A percentile compares a stretch with the other conserved stretches of the same genome.
Conservation (phyloP, 2,797 vertebrate genomes). For the Muraenolepis orangiensis region DNA sequence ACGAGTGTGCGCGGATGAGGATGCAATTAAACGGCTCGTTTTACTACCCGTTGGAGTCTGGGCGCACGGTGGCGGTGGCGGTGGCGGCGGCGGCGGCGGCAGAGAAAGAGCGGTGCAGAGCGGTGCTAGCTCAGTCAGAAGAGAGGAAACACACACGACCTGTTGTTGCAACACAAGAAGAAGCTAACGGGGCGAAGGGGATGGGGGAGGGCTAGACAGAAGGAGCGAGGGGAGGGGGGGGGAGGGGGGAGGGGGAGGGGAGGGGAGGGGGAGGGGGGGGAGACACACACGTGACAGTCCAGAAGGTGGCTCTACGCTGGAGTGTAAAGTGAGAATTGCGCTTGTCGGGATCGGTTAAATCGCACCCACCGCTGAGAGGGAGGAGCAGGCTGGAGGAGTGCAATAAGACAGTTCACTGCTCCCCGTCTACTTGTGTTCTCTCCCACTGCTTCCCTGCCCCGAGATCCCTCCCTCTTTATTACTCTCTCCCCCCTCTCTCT, state of each 20-base stretch:
- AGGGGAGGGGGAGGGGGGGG: conserved; percentile 1
- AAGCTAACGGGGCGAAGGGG: background rate
- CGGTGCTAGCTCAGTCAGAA: too few relatives aligned
- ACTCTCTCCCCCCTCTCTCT: too few relatives aligned
- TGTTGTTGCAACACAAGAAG: background rate
- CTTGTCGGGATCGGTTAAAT: conserved; percentile 37
- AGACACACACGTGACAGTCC: conserved; percentile 26
- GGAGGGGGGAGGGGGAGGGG: too few relatives aligned
- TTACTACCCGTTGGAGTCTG: conserved; percentile 54
- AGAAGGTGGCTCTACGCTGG: conserved; percentile 25
- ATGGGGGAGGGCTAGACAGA: too few relatives aligned
- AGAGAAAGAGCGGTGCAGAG: too few relatives aligned
- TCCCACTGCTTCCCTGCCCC: conserved; percentile 25
- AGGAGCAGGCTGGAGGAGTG: conserved; percentile 34
- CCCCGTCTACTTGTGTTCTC: conserved; percentile 31
- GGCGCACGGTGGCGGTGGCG: too few relatives aligned
- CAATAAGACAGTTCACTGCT: conserved; percentile 46
- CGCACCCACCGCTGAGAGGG: conserved; percentile 36
- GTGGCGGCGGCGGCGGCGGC: too few relatives aligned
- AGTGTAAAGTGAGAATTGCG: conserved; percentile 38
- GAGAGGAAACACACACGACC: too few relatives aligned
- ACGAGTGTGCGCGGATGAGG: conserved; percentile 38
- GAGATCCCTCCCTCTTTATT: background rate
- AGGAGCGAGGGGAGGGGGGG: conserved; percentile 5
- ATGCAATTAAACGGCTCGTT: conserved; percentile 64